Percentiles rank a stretch among this genome's conserved stretches.
Evolutionary conservation across 1,140 invertebrate species (phyloP).

Genomic region (Drosophila rufa): DNA sequence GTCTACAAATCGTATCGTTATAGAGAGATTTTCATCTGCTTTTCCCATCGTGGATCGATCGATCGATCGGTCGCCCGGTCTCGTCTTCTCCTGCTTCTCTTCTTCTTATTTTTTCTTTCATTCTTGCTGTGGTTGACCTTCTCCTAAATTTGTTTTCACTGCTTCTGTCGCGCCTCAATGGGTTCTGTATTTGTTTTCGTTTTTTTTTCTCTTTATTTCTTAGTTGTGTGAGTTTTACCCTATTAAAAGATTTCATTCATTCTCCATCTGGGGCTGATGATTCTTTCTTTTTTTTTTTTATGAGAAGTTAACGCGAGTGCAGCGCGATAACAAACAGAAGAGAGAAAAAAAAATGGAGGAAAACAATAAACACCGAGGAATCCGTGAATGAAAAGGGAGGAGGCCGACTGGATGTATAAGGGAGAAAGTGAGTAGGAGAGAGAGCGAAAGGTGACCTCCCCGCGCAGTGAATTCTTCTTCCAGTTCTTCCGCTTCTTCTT

Average conservation of each 20-base stretch:
- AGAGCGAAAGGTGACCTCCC: conserved; percentile 37
- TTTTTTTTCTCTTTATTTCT: conserved; percentile 22
- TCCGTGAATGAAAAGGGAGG: conserved; percentile 23
- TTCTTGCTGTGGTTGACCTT: conserved; percentile 36
- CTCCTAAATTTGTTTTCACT: conserved; percentile 65
- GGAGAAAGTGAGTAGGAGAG: conserved; percentile 41
- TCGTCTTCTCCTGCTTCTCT: conserved; percentile 39
- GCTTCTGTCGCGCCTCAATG: conserved; percentile 47
- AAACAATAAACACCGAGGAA: conserved; percentile 34
- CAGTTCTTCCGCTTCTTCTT: conserved; percentile 40
- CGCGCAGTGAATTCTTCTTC: conserved; percentile 34
- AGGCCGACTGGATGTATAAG: conserved; percentile 22
- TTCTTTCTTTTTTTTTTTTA: conserved; percentile 25
- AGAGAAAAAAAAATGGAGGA: conserved; percentile 21
- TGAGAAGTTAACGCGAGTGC: conserved; percentile 25
- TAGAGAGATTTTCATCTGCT: conserved; percentile 54
- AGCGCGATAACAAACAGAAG: conserved; percentile 29
- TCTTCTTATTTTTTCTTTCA: conserved; percentile 22
- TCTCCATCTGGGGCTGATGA: conserved; percentile 28
- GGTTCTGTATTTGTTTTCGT: conserved; percentile 44
- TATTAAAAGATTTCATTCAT: conserved; percentile 55
- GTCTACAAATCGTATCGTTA: conserved; percentile 84
- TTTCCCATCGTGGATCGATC: conserved; percentile 53
- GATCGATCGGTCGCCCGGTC: conserved; percentile 21
- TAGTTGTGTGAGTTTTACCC: conserved; percentile 61